Base-by-base conservation (phyloP, 1,140 invertebrate species). In the Dinoponera quadriceps region DNA sequence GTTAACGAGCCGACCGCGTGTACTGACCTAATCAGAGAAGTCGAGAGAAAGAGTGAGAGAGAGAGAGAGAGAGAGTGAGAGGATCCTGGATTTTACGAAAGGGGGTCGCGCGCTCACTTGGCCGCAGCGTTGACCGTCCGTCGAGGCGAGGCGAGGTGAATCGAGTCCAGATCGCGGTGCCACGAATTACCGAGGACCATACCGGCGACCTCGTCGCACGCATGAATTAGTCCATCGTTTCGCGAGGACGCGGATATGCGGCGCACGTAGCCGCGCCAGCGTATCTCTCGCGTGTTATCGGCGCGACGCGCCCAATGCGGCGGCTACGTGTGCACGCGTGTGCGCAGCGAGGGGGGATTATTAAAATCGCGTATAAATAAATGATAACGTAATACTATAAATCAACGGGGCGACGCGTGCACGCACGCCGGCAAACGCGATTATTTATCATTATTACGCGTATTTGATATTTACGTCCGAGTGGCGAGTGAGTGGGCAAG, bases 401-500 rank as follows among this genome's bases (percentile, higher is more conserved):
- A 80, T 80, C 51, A 80, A 38, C 65, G 22, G 13, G 49, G 49
- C 62, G 62, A 78, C 75, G 27, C 63, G 27, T 49, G 22, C 16
- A 22, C 74, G 33, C 3, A 9, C 38, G 38, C 38, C 38, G 38
- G 38, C 33, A 57, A 49, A 49, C 33, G 63, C 75, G 75, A 80
- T 80, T 80, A 80, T 69, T 80, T 80, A 80, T 80, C 75, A 68
- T 80, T 71, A 80, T 80, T 69, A 71, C 65, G 63, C 75, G 75
- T 29, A 69, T 80, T 80, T 44, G 75, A 29, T 57, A 14, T 25
- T 44, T 65, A 48, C 27, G 29, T 55, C 22, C 63, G 63, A 16
- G 63, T 33, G 3, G n/a, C n/a, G 44, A 54, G 44, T 20, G n/a
- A n/a, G 27, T 27, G 38, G 5, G 22, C 22, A 25, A 22, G 3